These are phyloP conservation scores for Gobius niger DNA, from an alignment of 2,113 vertebrate genomes.

Conservation along the genomic window DNA sequence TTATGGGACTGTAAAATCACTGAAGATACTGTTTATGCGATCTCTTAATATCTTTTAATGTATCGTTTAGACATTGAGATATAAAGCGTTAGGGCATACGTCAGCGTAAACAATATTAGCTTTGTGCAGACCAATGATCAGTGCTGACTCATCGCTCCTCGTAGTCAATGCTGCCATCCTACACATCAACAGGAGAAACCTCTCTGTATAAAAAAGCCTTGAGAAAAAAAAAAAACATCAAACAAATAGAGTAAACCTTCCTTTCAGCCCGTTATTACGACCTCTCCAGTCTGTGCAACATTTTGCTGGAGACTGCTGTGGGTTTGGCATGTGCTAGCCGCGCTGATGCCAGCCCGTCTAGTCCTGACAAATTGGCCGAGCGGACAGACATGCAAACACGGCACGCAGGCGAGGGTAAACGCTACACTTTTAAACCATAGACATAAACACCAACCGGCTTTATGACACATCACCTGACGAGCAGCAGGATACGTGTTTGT, in stretches of 20 bases:
- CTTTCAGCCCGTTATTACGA: conserved; percentile 11
- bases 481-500: background rate
- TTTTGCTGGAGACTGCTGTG: conserved; percentile 25
- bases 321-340: conserved; percentile 45
- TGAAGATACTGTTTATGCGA: background rate
- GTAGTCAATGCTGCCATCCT: background rate
- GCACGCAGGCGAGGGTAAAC: conserved; percentile 25
- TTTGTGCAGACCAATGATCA: background rate
- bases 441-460: conserved; percentile 16
- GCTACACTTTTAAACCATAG: conserved; percentile 18
- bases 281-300: conserved; percentile 12
- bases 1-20: background rate
- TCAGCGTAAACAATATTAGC: conserved; percentile 3
- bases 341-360: conserved; percentile 49
- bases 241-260: rapidly evolving
- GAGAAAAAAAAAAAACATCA: background rate
- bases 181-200: background rate
- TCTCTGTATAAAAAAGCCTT: background rate
- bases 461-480: background rate
- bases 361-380: conserved; percentile 45
- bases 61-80: too few relatives aligned
- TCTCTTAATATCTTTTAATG: too few relatives aligned
- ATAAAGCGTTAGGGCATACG: background rate
- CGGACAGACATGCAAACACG: conserved; percentile 34
- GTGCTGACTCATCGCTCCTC: conserved; percentile 9